Percentiles rank a stretch among this genome's conserved stretches.
Conservation (phyloP, 2,888 invertebrate species). For the Watsonalla cultraria region DNA sequence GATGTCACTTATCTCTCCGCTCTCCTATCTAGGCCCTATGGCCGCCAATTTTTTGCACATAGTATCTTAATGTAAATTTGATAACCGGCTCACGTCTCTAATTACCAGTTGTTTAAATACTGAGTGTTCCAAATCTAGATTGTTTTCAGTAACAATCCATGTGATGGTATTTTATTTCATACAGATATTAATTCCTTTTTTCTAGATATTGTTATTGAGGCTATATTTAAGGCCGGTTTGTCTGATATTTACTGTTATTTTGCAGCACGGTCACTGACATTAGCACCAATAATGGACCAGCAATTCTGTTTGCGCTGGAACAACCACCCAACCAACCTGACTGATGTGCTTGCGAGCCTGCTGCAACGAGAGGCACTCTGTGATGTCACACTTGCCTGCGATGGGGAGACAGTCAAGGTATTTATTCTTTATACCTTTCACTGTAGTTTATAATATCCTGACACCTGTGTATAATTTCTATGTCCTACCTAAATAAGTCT, state of each 20-base stretch:
- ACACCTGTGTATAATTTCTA: slow-evolving; percentile 1
- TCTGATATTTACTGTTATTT: slow-evolving; percentile 29
- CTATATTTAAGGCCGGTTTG: not conserved
- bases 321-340: slow-evolving; percentile 94
- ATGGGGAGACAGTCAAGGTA: slow-evolving; percentile 91
- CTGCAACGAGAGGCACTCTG: slow-evolving; percentile 93
- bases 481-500: slow-evolving; percentile 7
- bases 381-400: slow-evolving; percentile 95
- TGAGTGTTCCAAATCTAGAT: slow-evolving; percentile 51
- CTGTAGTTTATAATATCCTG: slow-evolving; percentile 3
- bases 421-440: slow-evolving; percentile 7
- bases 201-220: slow-evolving; percentile 19
- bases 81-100: slow-evolving; percentile 65
- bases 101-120: slow-evolving; percentile 62
- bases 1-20: slow-evolving; percentile 77
- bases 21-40: slow-evolving; percentile 78
- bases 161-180: slow-evolving; percentile 32
- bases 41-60: slow-evolving; percentile 75
- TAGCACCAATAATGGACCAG: slow-evolving; percentile 83
- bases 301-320: slow-evolving; percentile 97
- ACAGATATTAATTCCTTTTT: slow-evolving; percentile 13
- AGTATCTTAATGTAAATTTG: slow-evolving; percentile 67
- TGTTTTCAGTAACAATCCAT: slow-evolving; percentile 40
- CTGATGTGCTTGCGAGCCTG: slow-evolving; percentile 92
- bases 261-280: slow-evolving; percentile 78